Percentiles rank a stretch among this genome's conserved stretches.
phyloP scores from a whole-genome alignment of 2,888 invertebrate species.

The Biston stratarius region DNA sequence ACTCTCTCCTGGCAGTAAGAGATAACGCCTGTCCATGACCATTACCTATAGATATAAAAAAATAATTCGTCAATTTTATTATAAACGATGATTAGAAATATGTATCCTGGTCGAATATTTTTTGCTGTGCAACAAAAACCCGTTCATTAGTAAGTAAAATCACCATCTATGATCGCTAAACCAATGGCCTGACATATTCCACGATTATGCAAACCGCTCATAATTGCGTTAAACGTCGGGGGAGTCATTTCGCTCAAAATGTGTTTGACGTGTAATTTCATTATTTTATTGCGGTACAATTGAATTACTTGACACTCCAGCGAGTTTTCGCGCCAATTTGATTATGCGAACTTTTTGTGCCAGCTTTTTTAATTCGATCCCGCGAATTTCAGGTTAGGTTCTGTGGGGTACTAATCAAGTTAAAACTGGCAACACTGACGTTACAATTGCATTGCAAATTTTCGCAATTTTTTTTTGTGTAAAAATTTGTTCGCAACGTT shows the following conservation, averaged over 20 bases:
- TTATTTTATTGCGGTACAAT: slow-evolving; percentile 77
- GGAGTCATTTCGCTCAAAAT: slow-evolving; percentile 69
- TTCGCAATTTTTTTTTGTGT: slow-evolving; percentile 4
- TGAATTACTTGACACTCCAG: slow-evolving; percentile 68
- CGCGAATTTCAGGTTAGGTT: slow-evolving; percentile 33
- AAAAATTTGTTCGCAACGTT: background rate
- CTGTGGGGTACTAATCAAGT: slow-evolving; percentile 29
- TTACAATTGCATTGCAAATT: slow-evolving; percentile 18
- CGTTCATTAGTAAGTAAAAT: background rate
- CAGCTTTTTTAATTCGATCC: slow-evolving; percentile 41
- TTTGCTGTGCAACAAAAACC: too few species aligned
- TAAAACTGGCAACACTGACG: slow-evolving; percentile 17
- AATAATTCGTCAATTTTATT: too few species aligned
- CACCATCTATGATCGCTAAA: slow-evolving; percentile 36
- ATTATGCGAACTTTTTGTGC: slow-evolving; percentile 52
- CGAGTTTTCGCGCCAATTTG: slow-evolving; percentile 60
- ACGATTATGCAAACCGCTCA: slow-evolving; percentile 77
- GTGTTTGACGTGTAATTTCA: slow-evolving; percentile 80
- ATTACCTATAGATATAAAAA: too few species aligned
- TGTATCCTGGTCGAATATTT: too few species aligned
- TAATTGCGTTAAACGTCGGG: slow-evolving; percentile 70
- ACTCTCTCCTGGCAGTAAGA: too few species aligned
- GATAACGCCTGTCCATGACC: too few species aligned
- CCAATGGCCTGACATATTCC: slow-evolving; percentile 51
- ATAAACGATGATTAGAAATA: too few species aligned